These are phyloP conservation scores for Branchipolynoe longqiensis DNA, from an alignment of 2,888 invertebrate species.

Conservation along the genomic window DNA sequence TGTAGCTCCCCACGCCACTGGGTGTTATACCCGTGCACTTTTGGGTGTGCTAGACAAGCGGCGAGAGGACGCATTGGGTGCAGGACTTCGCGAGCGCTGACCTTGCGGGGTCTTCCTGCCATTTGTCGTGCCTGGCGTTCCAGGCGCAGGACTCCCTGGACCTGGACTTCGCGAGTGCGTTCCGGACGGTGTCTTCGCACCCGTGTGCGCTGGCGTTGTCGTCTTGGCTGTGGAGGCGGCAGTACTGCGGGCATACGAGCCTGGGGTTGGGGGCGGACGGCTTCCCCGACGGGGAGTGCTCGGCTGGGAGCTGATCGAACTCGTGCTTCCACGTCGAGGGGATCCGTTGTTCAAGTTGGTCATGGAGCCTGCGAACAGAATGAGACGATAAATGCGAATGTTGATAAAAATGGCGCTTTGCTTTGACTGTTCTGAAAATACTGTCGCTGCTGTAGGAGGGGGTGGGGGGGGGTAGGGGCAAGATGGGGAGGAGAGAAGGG, in stretches of 20 bases:
- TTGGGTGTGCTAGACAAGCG: conserved; percentile 43
- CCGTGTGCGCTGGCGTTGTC: conserved; percentile 16
- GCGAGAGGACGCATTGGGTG: not conserved
- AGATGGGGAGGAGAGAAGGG: too few species aligned
- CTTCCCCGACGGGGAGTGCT: not conserved
- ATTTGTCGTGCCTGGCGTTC: conserved; percentile 26
- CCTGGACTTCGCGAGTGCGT: conserved; percentile 46
- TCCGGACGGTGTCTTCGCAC: conserved; percentile 28
- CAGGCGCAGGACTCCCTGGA: conserved; percentile 35
- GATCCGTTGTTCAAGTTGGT: conserved; percentile 37
- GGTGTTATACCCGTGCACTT: conserved; percentile 35
- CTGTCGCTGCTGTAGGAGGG: too few species aligned
- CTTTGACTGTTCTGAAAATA: too few species aligned
- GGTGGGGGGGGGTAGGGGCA: too few species aligned
- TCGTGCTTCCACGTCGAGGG: conserved; percentile 27
- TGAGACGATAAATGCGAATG: too few species aligned
- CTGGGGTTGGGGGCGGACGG: conserved; percentile 3
- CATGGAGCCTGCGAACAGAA: conserved; percentile 24
- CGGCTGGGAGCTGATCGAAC: conserved; percentile 18
- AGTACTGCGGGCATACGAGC: conserved; percentile 27
- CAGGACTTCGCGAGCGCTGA: conserved; percentile 17
- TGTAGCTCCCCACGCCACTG: not conserved
- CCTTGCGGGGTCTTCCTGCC: conserved; percentile 14
- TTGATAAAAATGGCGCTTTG: too few species aligned
- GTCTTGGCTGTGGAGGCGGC: conserved; percentile 26